Percentiles rank a stretch among this genome's conserved stretches.
These are phyloP conservation scores for Tadarida brasiliensis DNA, from an alignment of 2,797 vertebrate species.

Conservation along the genomic window DNA sequence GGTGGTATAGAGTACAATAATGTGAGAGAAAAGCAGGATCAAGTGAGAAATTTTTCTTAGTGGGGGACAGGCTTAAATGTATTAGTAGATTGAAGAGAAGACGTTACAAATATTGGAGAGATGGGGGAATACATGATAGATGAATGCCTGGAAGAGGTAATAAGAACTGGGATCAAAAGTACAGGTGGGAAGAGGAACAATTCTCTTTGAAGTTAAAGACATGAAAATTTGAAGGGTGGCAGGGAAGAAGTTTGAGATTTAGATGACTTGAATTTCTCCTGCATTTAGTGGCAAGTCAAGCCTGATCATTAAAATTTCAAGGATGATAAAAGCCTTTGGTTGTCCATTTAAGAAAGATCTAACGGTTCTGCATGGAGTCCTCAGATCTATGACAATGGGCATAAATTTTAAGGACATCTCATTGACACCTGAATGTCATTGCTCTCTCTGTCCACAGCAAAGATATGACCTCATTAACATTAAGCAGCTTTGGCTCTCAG, in stretches of 20 bases:
- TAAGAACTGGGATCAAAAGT: neutral
- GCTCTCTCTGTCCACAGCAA: slow-evolving; percentile 15
- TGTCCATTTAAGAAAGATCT: slow-evolving; percentile 63
- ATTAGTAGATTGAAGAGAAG: neutral
- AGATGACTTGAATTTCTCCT: neutral
- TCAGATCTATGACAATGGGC: slow-evolving; percentile 52
- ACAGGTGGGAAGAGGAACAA: neutral
- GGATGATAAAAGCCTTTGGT: slow-evolving; percentile 40
- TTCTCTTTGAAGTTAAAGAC: neutral
- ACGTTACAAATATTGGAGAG: neutral
- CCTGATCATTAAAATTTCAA: neutral
- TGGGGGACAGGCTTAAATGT: neutral
- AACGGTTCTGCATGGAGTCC: slow-evolving; percentile 62
- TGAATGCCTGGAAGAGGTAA: neutral
- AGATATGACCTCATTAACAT: slow-evolving; percentile 20
- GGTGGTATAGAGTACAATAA: neutral
- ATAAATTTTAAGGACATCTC: slow-evolving; percentile 60
- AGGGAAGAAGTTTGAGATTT: neutral
- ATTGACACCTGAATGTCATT: slow-evolving; percentile 32
- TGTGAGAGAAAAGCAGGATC: neutral
- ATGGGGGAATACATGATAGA: neutral
- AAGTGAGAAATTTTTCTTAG: neutral
- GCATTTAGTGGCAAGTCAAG: neutral
- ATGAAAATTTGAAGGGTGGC: neutral
- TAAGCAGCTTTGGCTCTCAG: neutral